Conservation (phyloP, 2,888 invertebrate genomes). For the Caenorhabditis becei region DNA sequence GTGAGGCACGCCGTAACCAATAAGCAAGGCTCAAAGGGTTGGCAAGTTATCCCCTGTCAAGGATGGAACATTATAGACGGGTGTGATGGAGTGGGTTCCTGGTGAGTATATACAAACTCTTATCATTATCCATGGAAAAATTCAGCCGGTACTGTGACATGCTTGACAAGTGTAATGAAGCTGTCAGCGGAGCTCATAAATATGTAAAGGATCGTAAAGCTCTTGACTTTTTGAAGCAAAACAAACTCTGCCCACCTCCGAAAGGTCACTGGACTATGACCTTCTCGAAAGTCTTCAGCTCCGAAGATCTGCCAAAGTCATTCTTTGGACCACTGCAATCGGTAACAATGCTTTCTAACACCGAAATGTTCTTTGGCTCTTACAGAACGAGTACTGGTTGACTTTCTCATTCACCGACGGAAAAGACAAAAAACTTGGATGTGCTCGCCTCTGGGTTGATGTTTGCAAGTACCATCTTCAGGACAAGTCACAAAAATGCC, state of each 20-base stretch:
- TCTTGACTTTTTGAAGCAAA: constrained; percentile 75
- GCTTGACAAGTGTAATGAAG: constrained; percentile 81
- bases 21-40: constrained; percentile 79
- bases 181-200: constrained; percentile 81
- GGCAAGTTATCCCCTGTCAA: constrained; percentile 82
- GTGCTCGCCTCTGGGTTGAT: constrained; percentile 81
- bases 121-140: background rate
- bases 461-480: constrained; percentile 80
- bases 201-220: constrained; percentile 80
- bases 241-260: constrained; percentile 74
- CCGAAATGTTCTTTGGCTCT: background rate
- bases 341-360: constrained; percentile 53
- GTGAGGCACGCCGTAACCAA: constrained; percentile 81
- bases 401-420: constrained; percentile 82
- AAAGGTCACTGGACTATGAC: constrained; percentile 82
- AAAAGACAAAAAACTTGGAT: constrained; percentile 79
- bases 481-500: constrained; percentile 79
- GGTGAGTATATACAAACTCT: constrained; percentile 59
- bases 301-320: constrained; percentile 81
- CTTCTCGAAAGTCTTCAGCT: constrained; percentile 81
- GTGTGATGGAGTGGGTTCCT: constrained; percentile 82
- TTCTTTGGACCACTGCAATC: constrained; percentile 82
- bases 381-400: constrained; percentile 82
- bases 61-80: constrained; percentile 82
- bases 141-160: constrained; percentile 81